A percentile compares a stretch with the other conserved stretches of the same genome.
Evolutionary conservation across 1,140 invertebrate species (phyloP).

Genomic region (Hylaeus anthracinus): DNA sequence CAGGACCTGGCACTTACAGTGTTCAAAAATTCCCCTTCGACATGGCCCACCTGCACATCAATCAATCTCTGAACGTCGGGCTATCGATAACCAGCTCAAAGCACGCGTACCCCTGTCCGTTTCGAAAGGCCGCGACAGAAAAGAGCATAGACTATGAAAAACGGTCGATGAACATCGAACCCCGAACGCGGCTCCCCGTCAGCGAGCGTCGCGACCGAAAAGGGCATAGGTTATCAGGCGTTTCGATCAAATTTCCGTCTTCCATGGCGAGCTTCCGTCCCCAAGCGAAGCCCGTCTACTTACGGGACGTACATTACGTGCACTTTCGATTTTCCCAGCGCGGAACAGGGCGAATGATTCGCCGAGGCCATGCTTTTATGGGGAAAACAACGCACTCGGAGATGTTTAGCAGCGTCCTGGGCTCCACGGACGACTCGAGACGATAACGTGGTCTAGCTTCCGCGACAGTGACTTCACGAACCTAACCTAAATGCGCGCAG

Average conservation of each 20-base stretch:
- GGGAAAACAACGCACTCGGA: not conserved
- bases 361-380: not conserved
- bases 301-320: slow-evolving; percentile 22
- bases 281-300: slow-evolving; percentile 22
- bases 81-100: slow-evolving; percentile 34
- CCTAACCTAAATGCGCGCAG: not conserved
- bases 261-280: slow-evolving; percentile 31
- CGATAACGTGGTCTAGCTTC: slow-evolving; percentile 7
- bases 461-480: slow-evolving; percentile 1
- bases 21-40: slow-evolving; percentile 28
- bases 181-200: slow-evolving; percentile 47
- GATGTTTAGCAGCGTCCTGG: not conserved
- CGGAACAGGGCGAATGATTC: not conserved
- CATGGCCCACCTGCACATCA: not conserved
- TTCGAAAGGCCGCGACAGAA: slow-evolving; percentile 33
- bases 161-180: slow-evolving; percentile 45
- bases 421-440: not conserved
- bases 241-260: slow-evolving; percentile 63
- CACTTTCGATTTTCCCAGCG: slow-evolving; percentile 21
- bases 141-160: slow-evolving; percentile 59
- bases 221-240: slow-evolving; percentile 66
- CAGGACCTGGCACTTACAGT: not conserved
- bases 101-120: not conserved
- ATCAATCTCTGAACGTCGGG: slow-evolving; percentile 1
- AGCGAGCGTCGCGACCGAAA: slow-evolving; percentile 48